These are phyloP conservation scores for Hemiscyllium ocellatum DNA, from an alignment of 2,113 vertebrate species.

Conservation along the genomic window DNA sequence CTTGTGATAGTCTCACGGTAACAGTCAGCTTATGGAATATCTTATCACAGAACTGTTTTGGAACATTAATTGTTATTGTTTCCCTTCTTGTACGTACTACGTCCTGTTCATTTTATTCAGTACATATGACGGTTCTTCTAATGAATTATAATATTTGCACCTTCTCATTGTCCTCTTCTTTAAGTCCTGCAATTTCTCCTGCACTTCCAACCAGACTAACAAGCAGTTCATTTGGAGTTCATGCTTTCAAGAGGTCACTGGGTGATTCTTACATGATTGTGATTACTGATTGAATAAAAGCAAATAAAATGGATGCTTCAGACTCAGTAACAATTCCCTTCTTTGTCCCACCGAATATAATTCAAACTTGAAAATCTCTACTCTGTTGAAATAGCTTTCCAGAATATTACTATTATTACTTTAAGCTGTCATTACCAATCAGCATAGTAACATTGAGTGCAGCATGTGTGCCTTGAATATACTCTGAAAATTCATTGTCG, in stretches of 20 bases:
- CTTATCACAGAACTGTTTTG: neutral
- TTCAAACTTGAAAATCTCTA: neutral
- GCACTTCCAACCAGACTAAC: neutral
- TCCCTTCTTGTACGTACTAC: neutral
- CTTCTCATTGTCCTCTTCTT: neutral
- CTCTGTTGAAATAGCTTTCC: neutral
- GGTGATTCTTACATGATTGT: neutral
- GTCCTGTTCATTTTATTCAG: too few relatives aligned
- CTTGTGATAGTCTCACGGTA: neutral
- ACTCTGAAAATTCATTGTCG: neutral
- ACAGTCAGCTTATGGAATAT: neutral
- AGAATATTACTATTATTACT: neutral
- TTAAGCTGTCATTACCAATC: neutral
- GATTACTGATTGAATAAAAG: conserved; percentile 15
- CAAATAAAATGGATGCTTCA: conserved; percentile 22
- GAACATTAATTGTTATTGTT: neutral
- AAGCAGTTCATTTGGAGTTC: conserved; percentile 22
- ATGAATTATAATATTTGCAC: neutral
- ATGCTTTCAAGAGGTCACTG: neutral
- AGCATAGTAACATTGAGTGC: neutral
- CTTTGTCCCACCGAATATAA: conserved; percentile 7
- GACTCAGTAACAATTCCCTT: conserved; percentile 23
- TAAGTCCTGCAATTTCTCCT: neutral
- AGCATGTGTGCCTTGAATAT: neutral
- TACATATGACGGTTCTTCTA: neutral